Conservation (phyloP, 2,113 vertebrate species). For the Aramus guarauna region DNA sequence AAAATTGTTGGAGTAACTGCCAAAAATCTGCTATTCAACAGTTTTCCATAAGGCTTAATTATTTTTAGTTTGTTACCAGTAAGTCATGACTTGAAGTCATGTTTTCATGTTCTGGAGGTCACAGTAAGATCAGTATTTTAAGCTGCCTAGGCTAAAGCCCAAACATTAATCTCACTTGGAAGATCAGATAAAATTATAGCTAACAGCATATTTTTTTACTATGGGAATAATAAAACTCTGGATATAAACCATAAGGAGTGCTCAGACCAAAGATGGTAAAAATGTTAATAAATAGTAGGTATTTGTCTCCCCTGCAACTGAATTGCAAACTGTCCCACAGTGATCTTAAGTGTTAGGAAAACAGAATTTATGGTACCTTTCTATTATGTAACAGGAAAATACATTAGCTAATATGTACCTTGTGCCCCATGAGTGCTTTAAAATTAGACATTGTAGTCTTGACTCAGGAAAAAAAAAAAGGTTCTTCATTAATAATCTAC, state of each 20-base stretch:
- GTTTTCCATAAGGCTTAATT: background rate
- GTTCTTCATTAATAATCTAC: background rate
- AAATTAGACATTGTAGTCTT: background rate
- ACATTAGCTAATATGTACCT: background rate
- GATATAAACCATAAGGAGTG: background rate
- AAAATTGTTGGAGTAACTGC: background rate
- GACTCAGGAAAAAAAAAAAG: background rate
- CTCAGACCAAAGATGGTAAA: background rate
- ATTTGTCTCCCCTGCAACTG: background rate
- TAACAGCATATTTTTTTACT: background rate
- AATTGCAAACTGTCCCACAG: background rate
- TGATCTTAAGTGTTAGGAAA: background rate
- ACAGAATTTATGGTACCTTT: background rate
- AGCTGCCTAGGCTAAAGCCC: background rate
- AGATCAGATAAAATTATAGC: background rate
- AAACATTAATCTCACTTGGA: background rate
- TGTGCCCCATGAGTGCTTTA: background rate
- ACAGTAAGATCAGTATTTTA: background rate
- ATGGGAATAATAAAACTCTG: background rate
- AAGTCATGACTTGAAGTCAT: background rate
- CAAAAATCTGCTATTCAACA: background rate
- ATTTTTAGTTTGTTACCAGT: background rate
- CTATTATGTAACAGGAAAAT: background rate
- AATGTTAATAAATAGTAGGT: background rate
- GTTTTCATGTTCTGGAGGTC: background rate